These are phyloP conservation scores for Acanthisitta chloris DNA, from an alignment of 2,113 vertebrate species.

Conservation along the genomic window DNA sequence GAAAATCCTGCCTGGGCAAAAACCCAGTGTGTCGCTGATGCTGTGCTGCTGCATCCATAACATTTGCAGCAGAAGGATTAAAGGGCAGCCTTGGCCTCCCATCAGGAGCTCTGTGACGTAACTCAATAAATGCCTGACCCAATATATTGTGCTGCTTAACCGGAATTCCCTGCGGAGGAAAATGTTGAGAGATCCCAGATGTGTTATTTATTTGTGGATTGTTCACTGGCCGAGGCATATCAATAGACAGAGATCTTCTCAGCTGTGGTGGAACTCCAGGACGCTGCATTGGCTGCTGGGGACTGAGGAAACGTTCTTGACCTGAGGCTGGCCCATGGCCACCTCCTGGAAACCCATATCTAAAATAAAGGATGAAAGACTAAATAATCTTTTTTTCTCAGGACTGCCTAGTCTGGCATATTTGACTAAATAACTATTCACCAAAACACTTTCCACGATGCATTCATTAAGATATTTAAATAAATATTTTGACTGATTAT, in stretches of 20 bases:
- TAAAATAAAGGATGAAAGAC: slow-evolving; percentile 47
- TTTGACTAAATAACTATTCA: not conserved
- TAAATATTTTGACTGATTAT: slow-evolving; percentile 44
- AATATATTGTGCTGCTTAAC: slow-evolving; percentile 90
- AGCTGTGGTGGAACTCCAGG: slow-evolving; percentile 78
- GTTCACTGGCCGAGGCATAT: slow-evolving; percentile 74
- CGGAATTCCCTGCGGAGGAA: slow-evolving; percentile 78
- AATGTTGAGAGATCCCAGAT: slow-evolving; percentile 79
- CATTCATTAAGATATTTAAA: slow-evolving; percentile 19
- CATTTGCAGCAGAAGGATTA: slow-evolving; percentile 35
- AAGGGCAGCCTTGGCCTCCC: slow-evolving; percentile 82
- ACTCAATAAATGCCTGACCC: slow-evolving; percentile 92
- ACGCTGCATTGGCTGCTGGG: slow-evolving; percentile 77
- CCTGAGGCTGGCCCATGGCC: slow-evolving; percentile 70
- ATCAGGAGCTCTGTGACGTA: slow-evolving; percentile 86
- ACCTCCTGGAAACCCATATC: slow-evolving; percentile 81
- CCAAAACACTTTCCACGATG: not conserved
- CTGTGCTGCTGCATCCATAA: slow-evolving; percentile 72
- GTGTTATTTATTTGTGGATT: slow-evolving; percentile 57
- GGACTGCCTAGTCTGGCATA: not conserved
- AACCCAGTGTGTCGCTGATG: slow-evolving; percentile 73
- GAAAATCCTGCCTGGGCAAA: slow-evolving; percentile 76
- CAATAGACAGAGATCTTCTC: slow-evolving; percentile 79
- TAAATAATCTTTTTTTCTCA: not conserved
- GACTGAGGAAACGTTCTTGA: slow-evolving; percentile 82